These are phyloP conservation scores for Emys orbicularis DNA, from an alignment of 2,797 vertebrate genomes.

Conservation along the genomic window DNA sequence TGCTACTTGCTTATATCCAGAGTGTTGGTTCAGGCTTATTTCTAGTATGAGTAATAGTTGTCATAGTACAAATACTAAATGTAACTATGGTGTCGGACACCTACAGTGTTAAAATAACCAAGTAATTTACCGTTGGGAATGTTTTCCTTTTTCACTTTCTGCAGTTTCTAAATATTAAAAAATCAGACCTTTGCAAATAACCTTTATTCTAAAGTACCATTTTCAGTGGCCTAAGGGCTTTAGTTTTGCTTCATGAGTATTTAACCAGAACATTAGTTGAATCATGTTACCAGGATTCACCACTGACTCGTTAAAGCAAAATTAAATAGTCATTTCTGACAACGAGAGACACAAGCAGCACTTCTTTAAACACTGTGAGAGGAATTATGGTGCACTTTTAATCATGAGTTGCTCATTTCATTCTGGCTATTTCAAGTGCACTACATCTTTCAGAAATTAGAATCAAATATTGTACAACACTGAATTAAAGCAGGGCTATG, in stretches of 20 bases:
- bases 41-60: background rate
- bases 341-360: background rate
- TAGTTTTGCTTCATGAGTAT: constrained; percentile 19
- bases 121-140: background rate
- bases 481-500: background rate
- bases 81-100: background rate
- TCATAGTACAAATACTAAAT: background rate
- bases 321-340: constrained; percentile 45
- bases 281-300: constrained; percentile 1
- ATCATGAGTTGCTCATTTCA: constrained; percentile 17
- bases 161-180: constrained; percentile 34
- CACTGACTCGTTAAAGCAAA: constrained; percentile 19
- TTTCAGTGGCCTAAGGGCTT: background rate
- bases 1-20: fast-evolving
- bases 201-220: constrained; percentile 3
- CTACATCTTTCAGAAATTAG: constrained; percentile 27
- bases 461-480: constrained; percentile 26
- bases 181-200: constrained; percentile 2
- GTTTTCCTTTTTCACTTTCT: background rate
- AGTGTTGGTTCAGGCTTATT: background rate
- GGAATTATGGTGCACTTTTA: constrained; percentile 45
- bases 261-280: constrained; percentile 12
- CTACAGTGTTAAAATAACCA: background rate
- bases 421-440: constrained; percentile 28
- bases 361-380: constrained; percentile 26